phyloP scores from a whole-genome alignment of 2,113 vertebrate species.

The Halichoerus grypus region DNA sequence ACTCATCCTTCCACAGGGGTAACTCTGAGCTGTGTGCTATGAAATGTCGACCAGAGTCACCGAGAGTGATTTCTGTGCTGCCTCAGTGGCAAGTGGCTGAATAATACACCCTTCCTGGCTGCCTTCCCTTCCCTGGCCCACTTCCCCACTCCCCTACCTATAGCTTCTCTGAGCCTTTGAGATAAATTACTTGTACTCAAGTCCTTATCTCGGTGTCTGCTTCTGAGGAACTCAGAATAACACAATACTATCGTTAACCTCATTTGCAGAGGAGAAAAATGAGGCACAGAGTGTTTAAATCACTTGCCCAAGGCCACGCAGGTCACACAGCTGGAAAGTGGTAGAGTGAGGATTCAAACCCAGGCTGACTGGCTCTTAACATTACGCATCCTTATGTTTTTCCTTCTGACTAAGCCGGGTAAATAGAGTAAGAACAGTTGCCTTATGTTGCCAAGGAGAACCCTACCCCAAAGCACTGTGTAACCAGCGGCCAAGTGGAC shows the following conservation, averaged over 20 bases:
- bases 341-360: background rate
- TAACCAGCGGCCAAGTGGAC: constrained; percentile 40
- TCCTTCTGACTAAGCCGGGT: background rate
- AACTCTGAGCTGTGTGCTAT: background rate
- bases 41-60: background rate
- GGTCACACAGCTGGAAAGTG: background rate
- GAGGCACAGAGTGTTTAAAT: background rate
- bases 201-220: background rate
- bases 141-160: background rate
- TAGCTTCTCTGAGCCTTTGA: background rate
- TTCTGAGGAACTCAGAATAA: constrained; percentile 32
- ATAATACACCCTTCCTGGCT: background rate
- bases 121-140: background rate
- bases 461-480: background rate
- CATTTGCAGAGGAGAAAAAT: background rate
- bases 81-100: background rate
- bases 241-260: background rate
- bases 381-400: background rate
- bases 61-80: background rate
- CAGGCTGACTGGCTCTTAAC: background rate
- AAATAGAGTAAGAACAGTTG: background rate
- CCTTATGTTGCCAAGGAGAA: background rate
- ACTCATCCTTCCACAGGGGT: background rate
- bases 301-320: background rate
- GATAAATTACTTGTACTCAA: background rate